phyloP scores from a whole-genome alignment of 2,888 invertebrate species.

The Cataglyphis albicans region DNA sequence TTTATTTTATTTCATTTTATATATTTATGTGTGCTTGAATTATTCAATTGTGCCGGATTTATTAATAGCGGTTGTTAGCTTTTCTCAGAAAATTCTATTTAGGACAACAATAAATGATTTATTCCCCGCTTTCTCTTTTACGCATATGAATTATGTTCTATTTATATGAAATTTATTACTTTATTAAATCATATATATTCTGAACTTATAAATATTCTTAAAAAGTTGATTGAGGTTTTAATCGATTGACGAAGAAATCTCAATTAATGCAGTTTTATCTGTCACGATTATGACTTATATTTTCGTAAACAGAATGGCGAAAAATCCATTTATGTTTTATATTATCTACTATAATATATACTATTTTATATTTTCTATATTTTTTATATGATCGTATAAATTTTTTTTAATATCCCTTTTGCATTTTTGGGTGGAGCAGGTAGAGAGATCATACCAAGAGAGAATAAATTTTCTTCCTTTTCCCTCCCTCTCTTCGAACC shows the following conservation, averaged over 20 bases:
- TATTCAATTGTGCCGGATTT: background rate
- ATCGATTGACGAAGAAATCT: background rate
- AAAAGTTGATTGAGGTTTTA: background rate
- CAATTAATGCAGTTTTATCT: background rate
- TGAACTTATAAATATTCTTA: background rate
- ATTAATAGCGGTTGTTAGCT: background rate
- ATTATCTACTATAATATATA: background rate
- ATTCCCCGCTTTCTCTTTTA: background rate
- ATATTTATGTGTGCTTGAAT: background rate
- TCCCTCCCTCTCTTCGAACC: slow-evolving; percentile 38
- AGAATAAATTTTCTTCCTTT: background rate
- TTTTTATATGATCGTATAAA: background rate
- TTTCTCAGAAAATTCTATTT: background rate
- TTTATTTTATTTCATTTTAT: background rate
- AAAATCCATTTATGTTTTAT: background rate
- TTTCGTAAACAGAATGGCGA: background rate
- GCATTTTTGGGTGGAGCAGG: background rate
- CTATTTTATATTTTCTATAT: background rate
- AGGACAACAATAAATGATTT: background rate
- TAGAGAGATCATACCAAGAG: background rate
- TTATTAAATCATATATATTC: background rate
- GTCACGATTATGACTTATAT: background rate
- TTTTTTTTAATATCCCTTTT: background rate
- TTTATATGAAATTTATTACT: background rate
- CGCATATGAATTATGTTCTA: background rate